Percentiles rank a stretch among this genome's conserved stretches.
Conservation (phyloP, 2,888 invertebrate species). For the Drosophila mayaguana region DNA sequence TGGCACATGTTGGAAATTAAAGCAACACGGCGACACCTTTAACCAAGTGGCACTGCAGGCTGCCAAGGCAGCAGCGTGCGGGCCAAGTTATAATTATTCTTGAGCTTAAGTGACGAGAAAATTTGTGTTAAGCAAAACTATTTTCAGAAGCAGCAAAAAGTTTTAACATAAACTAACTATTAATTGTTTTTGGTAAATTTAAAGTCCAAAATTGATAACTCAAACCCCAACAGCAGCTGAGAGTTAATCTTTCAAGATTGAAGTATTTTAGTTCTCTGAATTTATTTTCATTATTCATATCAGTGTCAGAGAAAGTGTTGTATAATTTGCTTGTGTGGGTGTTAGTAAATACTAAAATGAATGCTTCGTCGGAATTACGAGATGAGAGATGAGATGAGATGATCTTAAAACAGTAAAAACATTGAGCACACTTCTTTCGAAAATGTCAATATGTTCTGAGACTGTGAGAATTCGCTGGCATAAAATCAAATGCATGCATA, state of each 20-base stretch:
- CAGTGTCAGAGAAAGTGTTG: too few relatives aligned
- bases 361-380: too few relatives aligned
- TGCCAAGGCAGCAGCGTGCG: neutral
- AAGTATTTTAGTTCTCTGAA: too few relatives aligned
- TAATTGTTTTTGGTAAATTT: neutral
- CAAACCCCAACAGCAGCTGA: neutral
- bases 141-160: neutral
- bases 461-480: too few relatives aligned
- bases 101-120: neutral
- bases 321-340: too few relatives aligned
- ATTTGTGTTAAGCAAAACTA: neutral
- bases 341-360: too few relatives aligned
- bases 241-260: neutral
- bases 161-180: neutral
- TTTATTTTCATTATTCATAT: too few relatives aligned
- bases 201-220: neutral
- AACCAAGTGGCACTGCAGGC: slow-evolving; percentile 1
- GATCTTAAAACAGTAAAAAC: too few relatives aligned
- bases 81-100: slow-evolving; percentile 4
- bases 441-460: too few relatives aligned
- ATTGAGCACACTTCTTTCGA: too few relatives aligned
- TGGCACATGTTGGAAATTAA: slow-evolving; percentile 29
- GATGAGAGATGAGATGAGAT: too few relatives aligned
- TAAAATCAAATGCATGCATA: too few relatives aligned
- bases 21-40: slow-evolving; percentile 26